These are phyloP conservation scores for Barbus barbus DNA, from an alignment of 2,113 vertebrate species.

Conservation along the genomic window DNA sequence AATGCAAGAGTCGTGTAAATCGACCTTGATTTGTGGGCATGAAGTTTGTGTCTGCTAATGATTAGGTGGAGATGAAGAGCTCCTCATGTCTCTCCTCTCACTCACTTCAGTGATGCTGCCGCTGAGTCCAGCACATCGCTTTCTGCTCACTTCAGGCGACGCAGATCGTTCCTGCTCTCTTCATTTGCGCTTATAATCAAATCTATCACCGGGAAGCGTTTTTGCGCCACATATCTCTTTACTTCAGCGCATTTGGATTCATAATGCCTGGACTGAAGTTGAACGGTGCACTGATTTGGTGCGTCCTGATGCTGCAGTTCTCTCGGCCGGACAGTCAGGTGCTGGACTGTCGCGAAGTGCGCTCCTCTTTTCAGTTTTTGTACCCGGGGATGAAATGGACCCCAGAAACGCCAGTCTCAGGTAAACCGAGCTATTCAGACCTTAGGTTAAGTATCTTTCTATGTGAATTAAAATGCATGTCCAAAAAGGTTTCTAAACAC, in stretches of 20 bases:
- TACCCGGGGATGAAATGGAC: slow-evolving; percentile 79
- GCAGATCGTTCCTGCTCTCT: neutral
- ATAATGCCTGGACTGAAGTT: slow-evolving; percentile 59
- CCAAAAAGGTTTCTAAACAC: neutral
- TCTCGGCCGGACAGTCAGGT: slow-evolving; percentile 65
- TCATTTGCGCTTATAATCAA: neutral
- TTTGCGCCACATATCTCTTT: neutral
- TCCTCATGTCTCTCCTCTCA: neutral
- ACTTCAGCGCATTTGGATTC: neutral
- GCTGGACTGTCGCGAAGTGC: slow-evolving; percentile 77
- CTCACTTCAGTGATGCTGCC: slow-evolving; percentile 10
- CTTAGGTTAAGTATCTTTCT: neutral
- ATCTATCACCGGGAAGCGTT: neutral
- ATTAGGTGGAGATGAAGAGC: slow-evolving; percentile 26
- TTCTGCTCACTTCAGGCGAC: slow-evolving; percentile 7
- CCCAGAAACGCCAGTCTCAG: slow-evolving; percentile 77
- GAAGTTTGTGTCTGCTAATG: slow-evolving; percentile 25
- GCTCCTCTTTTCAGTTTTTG: slow-evolving; percentile 73
- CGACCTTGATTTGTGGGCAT: slow-evolving; percentile 8
- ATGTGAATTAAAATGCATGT: neutral
- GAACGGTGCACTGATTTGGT: slow-evolving; percentile 63
- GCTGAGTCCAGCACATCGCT: neutral
- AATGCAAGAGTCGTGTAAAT: neutral
- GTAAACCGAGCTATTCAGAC: slow-evolving; percentile 59
- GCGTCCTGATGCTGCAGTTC: slow-evolving; percentile 64